phyloP scores from a whole-genome alignment of 2,113 vertebrate genomes.

The Catharus minimus region DNA sequence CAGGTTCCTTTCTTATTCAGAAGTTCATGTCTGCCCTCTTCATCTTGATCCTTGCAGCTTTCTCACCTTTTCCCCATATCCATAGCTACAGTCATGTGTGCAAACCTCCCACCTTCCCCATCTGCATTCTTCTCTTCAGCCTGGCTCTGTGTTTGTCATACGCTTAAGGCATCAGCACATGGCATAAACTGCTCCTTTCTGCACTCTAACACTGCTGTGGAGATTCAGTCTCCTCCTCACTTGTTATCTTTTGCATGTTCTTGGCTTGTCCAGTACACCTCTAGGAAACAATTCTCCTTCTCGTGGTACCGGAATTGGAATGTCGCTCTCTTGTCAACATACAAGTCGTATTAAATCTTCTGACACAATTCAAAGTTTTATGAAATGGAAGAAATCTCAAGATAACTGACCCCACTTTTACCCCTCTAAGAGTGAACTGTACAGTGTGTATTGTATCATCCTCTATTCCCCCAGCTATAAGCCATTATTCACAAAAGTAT shows the following conservation, averaged over 20 bases:
- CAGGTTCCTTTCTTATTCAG: not conserved
- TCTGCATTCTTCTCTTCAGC: not conserved
- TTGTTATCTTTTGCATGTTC: accelerated
- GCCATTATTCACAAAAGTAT: not conserved
- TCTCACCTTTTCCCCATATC: not conserved
- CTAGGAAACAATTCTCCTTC: not conserved
- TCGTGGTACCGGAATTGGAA: not conserved
- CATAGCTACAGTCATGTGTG: not conserved
- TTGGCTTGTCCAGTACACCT: not conserved
- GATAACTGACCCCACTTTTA: not conserved
- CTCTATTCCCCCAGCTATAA: not conserved
- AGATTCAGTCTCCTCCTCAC: not conserved
- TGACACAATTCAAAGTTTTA: not conserved
- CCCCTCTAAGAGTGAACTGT: not conserved
- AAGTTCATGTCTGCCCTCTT: not conserved
- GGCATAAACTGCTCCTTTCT: not conserved
- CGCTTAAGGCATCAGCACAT: not conserved
- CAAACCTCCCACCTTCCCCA: not conserved
- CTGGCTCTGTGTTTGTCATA: not conserved
- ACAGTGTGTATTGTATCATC: not conserved
- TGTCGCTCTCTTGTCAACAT: not conserved
- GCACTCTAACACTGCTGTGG: not conserved
- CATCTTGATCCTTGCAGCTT: not conserved
- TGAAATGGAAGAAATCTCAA: not conserved
- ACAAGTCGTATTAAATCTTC: not conserved